These are phyloP conservation scores for Camponotus fellah DNA, from an alignment of 2,888 invertebrate species.

Conservation along the genomic window DNA sequence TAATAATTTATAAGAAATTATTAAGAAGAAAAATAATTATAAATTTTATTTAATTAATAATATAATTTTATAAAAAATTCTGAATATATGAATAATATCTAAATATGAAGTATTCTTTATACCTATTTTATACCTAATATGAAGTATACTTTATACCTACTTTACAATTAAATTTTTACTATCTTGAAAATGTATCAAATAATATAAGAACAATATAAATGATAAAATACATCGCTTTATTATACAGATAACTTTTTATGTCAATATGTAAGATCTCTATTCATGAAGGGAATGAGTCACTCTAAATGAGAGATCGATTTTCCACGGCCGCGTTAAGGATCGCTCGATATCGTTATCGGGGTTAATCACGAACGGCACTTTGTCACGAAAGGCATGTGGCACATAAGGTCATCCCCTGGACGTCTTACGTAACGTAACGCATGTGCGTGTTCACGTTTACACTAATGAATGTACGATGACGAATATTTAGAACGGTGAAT, in stretches of 20 bases:
- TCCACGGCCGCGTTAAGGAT: slow-evolving; percentile 39
- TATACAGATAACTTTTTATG: background rate
- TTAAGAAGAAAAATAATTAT: too few relatives aligned
- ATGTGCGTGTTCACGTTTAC: slow-evolving; percentile 18
- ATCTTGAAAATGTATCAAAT: background rate
- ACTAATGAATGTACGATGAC: slow-evolving; percentile 29
- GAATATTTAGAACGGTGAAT: slow-evolving; percentile 41
- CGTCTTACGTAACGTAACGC: slow-evolving; percentile 31
- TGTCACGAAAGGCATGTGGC: slow-evolving; percentile 45
- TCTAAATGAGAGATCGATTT: slow-evolving; percentile 37
- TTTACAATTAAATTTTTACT: background rate
- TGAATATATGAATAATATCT: too few relatives aligned
- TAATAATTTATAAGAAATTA: too few relatives aligned
- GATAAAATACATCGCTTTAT: background rate
- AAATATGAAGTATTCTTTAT: background rate
- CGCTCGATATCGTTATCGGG: slow-evolving; percentile 33
- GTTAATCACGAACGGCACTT: slow-evolving; percentile 40
- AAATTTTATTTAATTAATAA: too few relatives aligned
- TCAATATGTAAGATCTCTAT: background rate
- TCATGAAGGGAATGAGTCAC: slow-evolving; percentile 26
- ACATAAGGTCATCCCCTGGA: slow-evolving; percentile 33
- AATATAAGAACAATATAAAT: background rate
- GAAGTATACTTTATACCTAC: background rate
- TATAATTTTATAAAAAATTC: too few relatives aligned
- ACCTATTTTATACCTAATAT: background rate